Evolutionary conservation across 2,888 invertebrate species (phyloP), one percentile per base, ranked within the genome.

Genomic region (Onthophagus sagittarius): DNA sequence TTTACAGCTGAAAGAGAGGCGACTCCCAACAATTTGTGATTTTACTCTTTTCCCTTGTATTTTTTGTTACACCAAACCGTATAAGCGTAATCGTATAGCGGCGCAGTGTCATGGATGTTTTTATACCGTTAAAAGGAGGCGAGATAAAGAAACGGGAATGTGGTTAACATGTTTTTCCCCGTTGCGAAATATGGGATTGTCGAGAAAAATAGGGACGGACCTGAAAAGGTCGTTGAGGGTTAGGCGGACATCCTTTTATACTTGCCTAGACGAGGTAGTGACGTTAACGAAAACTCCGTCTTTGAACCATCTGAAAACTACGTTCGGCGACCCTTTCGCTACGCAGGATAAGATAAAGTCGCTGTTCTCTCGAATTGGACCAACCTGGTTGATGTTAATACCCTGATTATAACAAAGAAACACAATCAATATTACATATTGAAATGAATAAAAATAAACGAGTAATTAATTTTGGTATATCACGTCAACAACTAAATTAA

Each of bases 301-400:
- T 84, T 95, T 95, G 86, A 91, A 94, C 94, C 94, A 95, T 33
- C 90, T 89, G 83, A 94, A 94, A 72, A 87, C 88, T 81, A 93
- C 92, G 77, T 90, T 88, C 0, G 92, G 89, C 65, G 94, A 93
- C 71, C 94, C 94, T 81, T 92, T 90, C 15, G 94, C 93, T 77
- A 91, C 88, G 81, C 95, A 95, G 71, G 92, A 92, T 77, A 95
- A 86, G 79, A 92, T 90, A 80, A 94, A 93, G 84, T 93, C 92
- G 71, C 93, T 92, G 3, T 91, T 91, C 81, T 93, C 90, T 83
- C 92, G 91, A 75, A 89, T 86, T 70, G 86, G 83, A 32, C 83
- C 84, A 71, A 84, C 83, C 77, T 88, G 87, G 82, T 88, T 88
- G 77, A 88, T 84, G 75, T 85, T 85, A 73, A 89, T 84, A 76